A percentile compares a stretch with the other conserved stretches of the same genome.
These are phyloP conservation scores for Cyrtonyx montezumae DNA, from an alignment of 2,113 vertebrate genomes.

Conservation along the genomic window DNA sequence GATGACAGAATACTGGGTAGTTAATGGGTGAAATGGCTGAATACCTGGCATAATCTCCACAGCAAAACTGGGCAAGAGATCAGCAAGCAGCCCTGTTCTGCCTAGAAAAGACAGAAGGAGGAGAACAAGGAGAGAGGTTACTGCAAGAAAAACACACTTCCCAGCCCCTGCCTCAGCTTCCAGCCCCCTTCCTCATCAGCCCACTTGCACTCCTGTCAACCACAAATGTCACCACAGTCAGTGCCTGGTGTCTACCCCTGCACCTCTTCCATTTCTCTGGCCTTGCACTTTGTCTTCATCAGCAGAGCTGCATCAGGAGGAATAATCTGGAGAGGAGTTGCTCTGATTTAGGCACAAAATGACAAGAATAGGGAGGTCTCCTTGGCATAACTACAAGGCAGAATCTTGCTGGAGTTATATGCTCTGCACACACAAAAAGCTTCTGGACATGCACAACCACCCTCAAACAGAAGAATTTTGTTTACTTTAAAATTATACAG, in stretches of 20 bases:
- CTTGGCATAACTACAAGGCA: not conserved
- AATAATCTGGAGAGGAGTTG: not conserved
- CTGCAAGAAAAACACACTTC: slow-evolving; percentile 67
- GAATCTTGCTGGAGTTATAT: not conserved
- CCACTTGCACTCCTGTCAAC: not conserved
- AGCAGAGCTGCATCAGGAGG: not conserved
- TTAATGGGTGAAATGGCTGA: slow-evolving; percentile 74
- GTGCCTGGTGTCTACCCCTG: not conserved
- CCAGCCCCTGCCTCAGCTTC: slow-evolving; percentile 11
- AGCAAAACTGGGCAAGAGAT: slow-evolving; percentile 99
- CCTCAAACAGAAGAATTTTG: not conserved
- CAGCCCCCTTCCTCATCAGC: not conserved
- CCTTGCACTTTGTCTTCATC: slow-evolving; percentile 36
- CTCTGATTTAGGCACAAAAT: not conserved
- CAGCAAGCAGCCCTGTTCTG: slow-evolving; percentile 95
- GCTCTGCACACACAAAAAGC: not conserved
- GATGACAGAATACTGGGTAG: slow-evolving; percentile 58
- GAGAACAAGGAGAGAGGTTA: slow-evolving; percentile 81
- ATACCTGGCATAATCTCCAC: slow-evolving; percentile 99
- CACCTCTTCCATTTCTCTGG: slow-evolving; percentile 24
- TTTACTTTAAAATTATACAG: not conserved
- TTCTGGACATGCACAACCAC: not conserved
- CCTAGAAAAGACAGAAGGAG: slow-evolving; percentile 89
- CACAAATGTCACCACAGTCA: not conserved
- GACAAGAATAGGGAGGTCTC: not conserved